phyloP scores from a whole-genome alignment of 2,797 vertebrate species.

The Neomorphus geoffroyi region DNA sequence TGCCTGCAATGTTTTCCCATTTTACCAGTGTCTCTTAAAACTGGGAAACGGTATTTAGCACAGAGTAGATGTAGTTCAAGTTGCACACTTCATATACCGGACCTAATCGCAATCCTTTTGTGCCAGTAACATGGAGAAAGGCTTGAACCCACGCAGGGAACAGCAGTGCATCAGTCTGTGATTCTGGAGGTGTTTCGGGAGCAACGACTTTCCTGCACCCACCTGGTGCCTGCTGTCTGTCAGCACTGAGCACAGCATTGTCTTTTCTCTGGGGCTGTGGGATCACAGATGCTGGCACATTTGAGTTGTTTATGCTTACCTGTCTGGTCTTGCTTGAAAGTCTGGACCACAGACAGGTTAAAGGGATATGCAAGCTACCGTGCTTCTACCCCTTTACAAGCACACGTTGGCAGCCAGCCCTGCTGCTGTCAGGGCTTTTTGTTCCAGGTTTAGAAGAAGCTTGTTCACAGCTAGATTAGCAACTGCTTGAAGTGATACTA shows the following conservation, averaged over 20 bases:
- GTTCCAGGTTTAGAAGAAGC: neutral
- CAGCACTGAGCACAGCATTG: neutral
- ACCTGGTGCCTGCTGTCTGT: conserved; percentile 40
- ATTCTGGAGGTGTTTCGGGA: neutral
- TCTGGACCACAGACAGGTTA: neutral
- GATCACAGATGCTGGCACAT: accelerated
- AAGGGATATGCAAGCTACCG: neutral
- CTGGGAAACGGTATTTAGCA: neutral
- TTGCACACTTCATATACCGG: neutral
- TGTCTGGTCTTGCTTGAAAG: neutral
- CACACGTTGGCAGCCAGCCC: neutral
- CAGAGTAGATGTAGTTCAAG: neutral
- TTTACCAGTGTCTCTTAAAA: neutral
- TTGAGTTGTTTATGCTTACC: neutral
- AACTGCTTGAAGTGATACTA: neutral
- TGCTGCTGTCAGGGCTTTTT: neutral
- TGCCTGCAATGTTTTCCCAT: neutral
- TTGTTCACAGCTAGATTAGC: neutral
- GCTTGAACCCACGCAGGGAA: neutral
- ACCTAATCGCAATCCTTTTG: neutral
- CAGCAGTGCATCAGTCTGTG: neutral
- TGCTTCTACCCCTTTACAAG: neutral
- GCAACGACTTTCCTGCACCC: neutral
- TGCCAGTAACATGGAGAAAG: neutral
- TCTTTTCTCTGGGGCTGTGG: neutral